Evolutionary conservation across 2,797 vertebrate genomes (phyloP), one percentile per base, ranked within the genome.

Genomic region (Leptatherina wallacei): DNA sequence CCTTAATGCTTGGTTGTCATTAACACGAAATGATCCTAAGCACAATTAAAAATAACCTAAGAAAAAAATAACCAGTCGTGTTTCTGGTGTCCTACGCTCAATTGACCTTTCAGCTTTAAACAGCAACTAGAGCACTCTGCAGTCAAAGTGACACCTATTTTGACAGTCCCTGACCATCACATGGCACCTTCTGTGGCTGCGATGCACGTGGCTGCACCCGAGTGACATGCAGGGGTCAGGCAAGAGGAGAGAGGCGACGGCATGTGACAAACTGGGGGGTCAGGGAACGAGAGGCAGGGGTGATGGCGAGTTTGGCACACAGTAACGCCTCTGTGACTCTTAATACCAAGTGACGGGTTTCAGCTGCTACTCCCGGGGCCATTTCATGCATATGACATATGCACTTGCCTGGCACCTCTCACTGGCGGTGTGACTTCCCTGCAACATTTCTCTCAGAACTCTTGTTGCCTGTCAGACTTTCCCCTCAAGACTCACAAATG

Each of bases 321-420:
- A 54, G 81, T 79, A 83, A 83, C 54, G 78, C 86, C 82, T 89
- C 68, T n/a, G 70, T 79, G 88, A 82, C 82, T 88, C 75, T 77
- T 88, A 85, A 89, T 70, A 68, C 75, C 83, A 78, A 62, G 75
- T 87, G 91, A 86, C 52, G 86, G 80, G 67, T 77, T 89, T 92
- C 89, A 91, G 89, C 91, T 91, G 90, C 84, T 91, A 44, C 88
- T 89, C 90, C 88, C 61, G 85, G 83, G 86, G 89, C 89, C 82
- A 84, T 76, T 89, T 86, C 86, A 78, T 84, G 83, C 87, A 90
- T 86, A 75, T 91, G 91, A 92, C 93, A 93, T 90, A 85, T 93
- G 86, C 87, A 85, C 84, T 89, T 75, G 81, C 38, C 81, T 90
- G 89, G 78, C 86, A 91, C 78, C 76, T 88, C 78, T 76, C 81